Evolutionary conservation across 2,888 invertebrate species (phyloP), one percentile per base, ranked within the genome.

Genomic region (Caenorhabditis plicata): DNA sequence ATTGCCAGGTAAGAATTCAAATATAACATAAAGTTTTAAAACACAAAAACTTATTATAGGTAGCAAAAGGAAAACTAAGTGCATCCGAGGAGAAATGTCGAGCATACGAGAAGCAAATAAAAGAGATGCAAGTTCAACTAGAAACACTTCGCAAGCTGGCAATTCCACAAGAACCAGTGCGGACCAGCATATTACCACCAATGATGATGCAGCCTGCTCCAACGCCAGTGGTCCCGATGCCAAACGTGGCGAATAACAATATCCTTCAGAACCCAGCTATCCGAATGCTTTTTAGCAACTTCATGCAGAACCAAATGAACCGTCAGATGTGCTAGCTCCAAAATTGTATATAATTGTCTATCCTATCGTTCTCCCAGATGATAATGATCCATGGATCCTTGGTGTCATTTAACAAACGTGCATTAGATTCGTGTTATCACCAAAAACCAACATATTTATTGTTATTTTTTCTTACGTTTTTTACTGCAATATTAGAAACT

Each of bases 1-100:
- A 72, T 20, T 74, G 71, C 32, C 69, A 70, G 53, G 69, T 73
- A 26, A 15, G n/a, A n/a, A n/a, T n/a, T n/a, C n/a, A n/a, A n/a
- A n/a, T n/a, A n/a, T n/a, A n/a, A n/a, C 23, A 20, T 31, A 7
- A 25, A 39, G 19, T 31, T 23, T 4, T 48, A 44, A 20, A 15
- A 13, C 22, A 20, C 7, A 39, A 4, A 47, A 29, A 49, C 5
- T 5, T 2, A 20, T 27, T 40, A 31, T 27, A 67, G 67, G 56
- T 61, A 1, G 52, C 54, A 0, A 54, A 64, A 48, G 60, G 64
- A 13, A 61, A 56, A 35, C 49, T 68, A 2, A 39, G 36, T 7
- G 47, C 60, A 7, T 32, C 53, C 3, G 64, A 63, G 19, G 66
- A 62, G 9, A 66, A 62, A 36, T 47, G 49, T 32, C 50, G 56